A percentile compares a stretch with the other conserved stretches of the same genome.
phyloP scores from a whole-genome alignment of 2,888 invertebrate species.

The Synergus itoensis region DNA sequence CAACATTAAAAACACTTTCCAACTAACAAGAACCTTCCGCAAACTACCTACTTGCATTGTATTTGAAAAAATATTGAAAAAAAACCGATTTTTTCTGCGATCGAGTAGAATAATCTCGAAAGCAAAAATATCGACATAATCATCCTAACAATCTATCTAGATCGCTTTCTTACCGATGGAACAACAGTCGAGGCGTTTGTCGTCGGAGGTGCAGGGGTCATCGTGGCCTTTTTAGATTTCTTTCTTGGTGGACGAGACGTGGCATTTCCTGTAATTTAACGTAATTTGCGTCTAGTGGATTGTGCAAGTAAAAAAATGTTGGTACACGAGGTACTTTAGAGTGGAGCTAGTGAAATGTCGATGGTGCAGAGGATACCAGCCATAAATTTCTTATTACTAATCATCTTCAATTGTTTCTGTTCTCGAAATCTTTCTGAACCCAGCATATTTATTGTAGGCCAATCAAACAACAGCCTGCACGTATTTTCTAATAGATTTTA shows the following conservation, averaged over 20 bases:
- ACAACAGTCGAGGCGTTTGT: constrained; percentile 61
- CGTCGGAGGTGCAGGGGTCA: constrained; percentile 62
- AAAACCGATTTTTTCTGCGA: background rate
- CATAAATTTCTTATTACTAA: constrained; percentile 52
- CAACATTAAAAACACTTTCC: constrained; percentile 16
- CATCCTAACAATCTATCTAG: constrained; percentile 15
- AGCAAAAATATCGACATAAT: background rate
- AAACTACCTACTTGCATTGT: background rate
- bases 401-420: background rate
- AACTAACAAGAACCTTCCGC: background rate
- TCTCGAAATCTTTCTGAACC: background rate
- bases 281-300: constrained; percentile 48
- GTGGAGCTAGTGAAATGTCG: constrained; percentile 68
- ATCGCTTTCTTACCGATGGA: constrained; percentile 67
- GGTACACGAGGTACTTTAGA: constrained; percentile 28
- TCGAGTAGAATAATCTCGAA: background rate
- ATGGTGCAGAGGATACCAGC: constrained; percentile 73
- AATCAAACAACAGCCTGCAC: constrained; percentile 67
- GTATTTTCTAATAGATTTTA: constrained; percentile 78
- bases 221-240: constrained; percentile 79
- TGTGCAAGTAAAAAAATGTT: constrained; percentile 35
- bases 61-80: background rate
- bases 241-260: constrained; percentile 79
- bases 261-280: constrained; percentile 73
- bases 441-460: background rate